These are phyloP conservation scores for Ruditapes philippinarum DNA, from an alignment of 1,140 invertebrate genomes.

Conservation along the genomic window DNA sequence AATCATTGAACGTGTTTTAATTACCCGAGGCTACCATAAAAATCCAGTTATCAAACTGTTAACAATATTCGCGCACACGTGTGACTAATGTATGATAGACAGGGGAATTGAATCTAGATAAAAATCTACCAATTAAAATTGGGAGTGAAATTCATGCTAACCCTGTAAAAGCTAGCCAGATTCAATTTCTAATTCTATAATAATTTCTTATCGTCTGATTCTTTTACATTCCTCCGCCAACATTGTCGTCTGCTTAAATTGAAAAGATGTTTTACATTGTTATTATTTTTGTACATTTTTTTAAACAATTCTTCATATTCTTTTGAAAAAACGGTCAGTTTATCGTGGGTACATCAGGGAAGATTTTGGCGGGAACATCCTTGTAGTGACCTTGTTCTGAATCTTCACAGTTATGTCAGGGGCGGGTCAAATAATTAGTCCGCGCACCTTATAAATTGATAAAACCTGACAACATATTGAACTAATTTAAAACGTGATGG, in stretches of 20 bases:
- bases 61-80: slow-evolving; percentile 24
- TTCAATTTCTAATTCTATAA: background rate
- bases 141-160: too few relatives aligned
- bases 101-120: background rate
- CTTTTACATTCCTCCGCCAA: too few relatives aligned
- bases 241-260: too few relatives aligned
- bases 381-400: background rate
- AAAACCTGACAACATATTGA: slow-evolving; percentile 47
- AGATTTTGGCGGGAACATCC: slow-evolving; percentile 27
- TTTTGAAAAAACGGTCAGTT: too few relatives aligned
- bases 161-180: too few relatives aligned
- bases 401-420: slow-evolving; percentile 50
- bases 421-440: slow-evolving; percentile 14
- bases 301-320: too few relatives aligned
- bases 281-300: too few relatives aligned
- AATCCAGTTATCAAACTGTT: slow-evolving; percentile 40
- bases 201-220: background rate
- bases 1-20: slow-evolving; percentile 7
- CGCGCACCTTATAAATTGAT: background rate
- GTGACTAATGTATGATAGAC: slow-evolving; percentile 32
- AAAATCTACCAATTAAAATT: background rate
- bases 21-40: slow-evolving; percentile 14
- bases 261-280: too few relatives aligned
- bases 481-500: slow-evolving; percentile 51
- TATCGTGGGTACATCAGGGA: too few relatives aligned